Conservation (phyloP, 53 echinoderm and acorn worm species). For the Paracentrotus lividus region DNA sequence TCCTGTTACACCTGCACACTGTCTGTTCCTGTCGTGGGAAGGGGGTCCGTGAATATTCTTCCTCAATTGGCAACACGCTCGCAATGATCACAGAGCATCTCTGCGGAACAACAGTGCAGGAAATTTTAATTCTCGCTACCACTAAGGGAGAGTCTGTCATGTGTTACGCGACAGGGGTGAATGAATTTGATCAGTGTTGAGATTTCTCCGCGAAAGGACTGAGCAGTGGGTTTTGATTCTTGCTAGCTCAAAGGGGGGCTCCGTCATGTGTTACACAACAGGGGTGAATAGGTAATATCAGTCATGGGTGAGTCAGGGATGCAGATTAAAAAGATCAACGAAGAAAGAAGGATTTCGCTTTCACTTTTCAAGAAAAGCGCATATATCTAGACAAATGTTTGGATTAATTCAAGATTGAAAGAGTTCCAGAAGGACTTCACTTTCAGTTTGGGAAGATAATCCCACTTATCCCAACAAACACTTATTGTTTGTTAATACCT, state of each 20-base stretch:
- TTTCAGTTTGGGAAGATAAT: slow-evolving; percentile 28
- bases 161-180: background rate
- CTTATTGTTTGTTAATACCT: background rate
- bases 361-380: slow-evolving; percentile 36
- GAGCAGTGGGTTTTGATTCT: background rate
- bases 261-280: slow-evolving; percentile 18
- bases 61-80: background rate
- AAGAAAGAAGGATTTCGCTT: slow-evolving; percentile 14
- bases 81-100: background rate
- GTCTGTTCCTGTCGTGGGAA: background rate
- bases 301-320: background rate
- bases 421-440: slow-evolving; percentile 21
- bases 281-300: slow-evolving; percentile 4
- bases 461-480: background rate
- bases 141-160: background rate
- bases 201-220: background rate
- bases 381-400: no score
- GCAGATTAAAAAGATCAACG: background rate
- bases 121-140: background rate
- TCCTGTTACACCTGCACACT: slow-evolving; percentile 27
- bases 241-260: background rate
- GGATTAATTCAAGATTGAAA: no score
- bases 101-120: background rate
- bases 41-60: background rate
- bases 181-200: background rate